Percentiles rank a stretch among this genome's conserved stretches.
Conservation (phyloP, 2,888 invertebrate genomes). For the Melanargia galathea region DNA sequence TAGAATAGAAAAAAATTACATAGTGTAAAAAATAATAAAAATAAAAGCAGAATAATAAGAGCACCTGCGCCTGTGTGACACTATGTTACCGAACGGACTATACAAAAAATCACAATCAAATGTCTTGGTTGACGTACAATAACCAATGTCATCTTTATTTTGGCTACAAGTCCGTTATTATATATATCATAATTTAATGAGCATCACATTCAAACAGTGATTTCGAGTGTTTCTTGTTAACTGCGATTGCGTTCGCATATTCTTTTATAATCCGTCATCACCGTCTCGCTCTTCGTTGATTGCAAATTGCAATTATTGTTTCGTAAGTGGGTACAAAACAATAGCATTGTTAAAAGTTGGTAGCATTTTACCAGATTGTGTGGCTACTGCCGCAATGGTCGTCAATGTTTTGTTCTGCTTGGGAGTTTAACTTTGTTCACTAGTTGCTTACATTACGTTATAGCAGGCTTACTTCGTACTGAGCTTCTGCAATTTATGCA, state of each 20-base stretch:
- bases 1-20: too few species aligned
- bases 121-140: too few species aligned
- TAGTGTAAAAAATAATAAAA: too few species aligned
- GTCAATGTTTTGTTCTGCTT: constrained; percentile 21
- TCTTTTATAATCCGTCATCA: constrained; percentile 13
- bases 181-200: constrained; percentile 4
- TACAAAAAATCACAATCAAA: too few species aligned
- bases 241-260: constrained; percentile 10
- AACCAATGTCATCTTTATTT: too few species aligned
- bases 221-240: constrained; percentile 13
- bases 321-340: constrained; percentile 26
- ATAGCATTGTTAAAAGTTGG: constrained; percentile 28
- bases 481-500: background rate
- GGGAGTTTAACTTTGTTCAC: constrained; percentile 13
- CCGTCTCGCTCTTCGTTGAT: constrained; percentile 10
- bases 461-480: background rate
- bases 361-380: constrained; percentile 10
- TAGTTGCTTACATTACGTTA: background rate
- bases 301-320: constrained; percentile 23
- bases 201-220: constrained; percentile 5
- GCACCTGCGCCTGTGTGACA: too few species aligned
- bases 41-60: too few species aligned
- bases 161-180: background rate
- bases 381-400: constrained; percentile 5
- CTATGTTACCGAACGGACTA: too few species aligned